Evolutionary conservation across 1,140 invertebrate genomes (phyloP).

Genomic region (Lineus longissimus): DNA sequence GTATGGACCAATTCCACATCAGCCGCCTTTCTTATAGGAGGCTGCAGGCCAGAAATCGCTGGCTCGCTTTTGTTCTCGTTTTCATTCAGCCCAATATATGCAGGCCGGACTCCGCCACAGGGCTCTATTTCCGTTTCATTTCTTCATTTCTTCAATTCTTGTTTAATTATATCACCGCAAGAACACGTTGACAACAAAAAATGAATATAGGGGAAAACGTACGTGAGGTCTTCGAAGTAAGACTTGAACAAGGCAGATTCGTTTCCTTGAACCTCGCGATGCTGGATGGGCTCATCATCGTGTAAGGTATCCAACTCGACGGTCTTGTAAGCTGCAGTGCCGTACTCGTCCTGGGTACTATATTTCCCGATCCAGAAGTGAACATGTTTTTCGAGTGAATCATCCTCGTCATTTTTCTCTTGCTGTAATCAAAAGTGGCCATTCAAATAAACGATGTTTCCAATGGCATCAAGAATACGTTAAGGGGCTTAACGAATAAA

Average conservation of each 20-base stretch:
- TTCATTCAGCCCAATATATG: too few relatives aligned
- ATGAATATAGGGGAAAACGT: too few relatives aligned
- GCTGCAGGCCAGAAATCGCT: too few relatives aligned
- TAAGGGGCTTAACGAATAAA: conserved; percentile 12
- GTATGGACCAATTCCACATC: too few relatives aligned
- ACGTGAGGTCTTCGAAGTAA: conserved; percentile 32
- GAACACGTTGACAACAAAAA: too few relatives aligned
- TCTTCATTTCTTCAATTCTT: too few relatives aligned
- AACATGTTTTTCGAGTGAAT: conserved; percentile 35
- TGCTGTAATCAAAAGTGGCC: conserved; percentile 24
- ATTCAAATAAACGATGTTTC: neutral
- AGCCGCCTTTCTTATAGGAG: too few relatives aligned
- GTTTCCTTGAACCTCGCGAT: conserved; percentile 75
- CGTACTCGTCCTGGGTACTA: conserved; percentile 66
- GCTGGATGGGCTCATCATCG: conserved; percentile 69
- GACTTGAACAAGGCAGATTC: conserved; percentile 66
- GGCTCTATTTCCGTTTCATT: too few relatives aligned
- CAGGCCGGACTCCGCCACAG: too few relatives aligned
- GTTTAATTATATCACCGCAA: too few relatives aligned
- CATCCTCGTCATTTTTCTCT: conserved; percentile 33
- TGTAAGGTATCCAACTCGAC: conserved; percentile 80
- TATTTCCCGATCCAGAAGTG: conserved; percentile 53
- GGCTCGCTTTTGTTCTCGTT: too few relatives aligned
- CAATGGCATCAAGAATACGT: conserved; percentile 2
- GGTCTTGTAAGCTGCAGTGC: conserved; percentile 75